Evolutionary conservation across 2,888 invertebrate species (phyloP).

Genomic region (Tridacna crocea): DNA sequence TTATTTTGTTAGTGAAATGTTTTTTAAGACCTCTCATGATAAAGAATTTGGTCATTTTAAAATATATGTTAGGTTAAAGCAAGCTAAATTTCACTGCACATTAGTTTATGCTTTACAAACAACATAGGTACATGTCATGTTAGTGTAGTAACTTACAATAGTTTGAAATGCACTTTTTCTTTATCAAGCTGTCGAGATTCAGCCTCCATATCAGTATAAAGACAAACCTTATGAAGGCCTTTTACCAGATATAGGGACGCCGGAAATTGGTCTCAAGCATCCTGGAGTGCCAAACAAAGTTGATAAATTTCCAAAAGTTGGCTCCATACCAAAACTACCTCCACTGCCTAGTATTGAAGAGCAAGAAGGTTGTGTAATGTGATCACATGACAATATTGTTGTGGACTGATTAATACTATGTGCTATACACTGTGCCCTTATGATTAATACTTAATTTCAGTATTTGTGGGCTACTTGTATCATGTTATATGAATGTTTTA

Average conservation of each 20-base stretch:
- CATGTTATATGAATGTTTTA: background rate
- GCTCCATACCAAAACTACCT: slow-evolving; percentile 58
- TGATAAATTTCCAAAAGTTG: slow-evolving; percentile 55
- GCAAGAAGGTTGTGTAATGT: slow-evolving; percentile 58
- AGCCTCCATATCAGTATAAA: slow-evolving; percentile 53
- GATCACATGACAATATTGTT: slow-evolving; percentile 7
- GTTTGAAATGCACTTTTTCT: background rate
- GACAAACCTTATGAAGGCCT: slow-evolving; percentile 49
- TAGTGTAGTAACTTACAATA: too few relatives aligned
- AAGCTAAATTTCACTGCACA: too few relatives aligned
- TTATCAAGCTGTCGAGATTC: slow-evolving; percentile 52
- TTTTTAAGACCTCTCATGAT: too few relatives aligned
- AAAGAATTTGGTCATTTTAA: too few relatives aligned
- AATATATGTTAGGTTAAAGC: too few relatives aligned
- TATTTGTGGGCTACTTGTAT: background rate
- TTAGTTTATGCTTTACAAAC: too few relatives aligned
- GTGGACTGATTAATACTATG: slow-evolving; percentile 6
- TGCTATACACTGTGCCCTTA: background rate
- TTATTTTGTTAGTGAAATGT: too few relatives aligned
- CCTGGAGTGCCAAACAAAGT: slow-evolving; percentile 47
- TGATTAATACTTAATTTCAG: background rate
- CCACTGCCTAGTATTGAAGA: slow-evolving; percentile 61
- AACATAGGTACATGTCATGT: too few relatives aligned
- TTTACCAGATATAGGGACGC: slow-evolving; percentile 36
- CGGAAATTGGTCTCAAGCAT: slow-evolving; percentile 11